Conservation (phyloP, 2,888 invertebrate species). For the Lasioglossum leucozonium region DNA sequence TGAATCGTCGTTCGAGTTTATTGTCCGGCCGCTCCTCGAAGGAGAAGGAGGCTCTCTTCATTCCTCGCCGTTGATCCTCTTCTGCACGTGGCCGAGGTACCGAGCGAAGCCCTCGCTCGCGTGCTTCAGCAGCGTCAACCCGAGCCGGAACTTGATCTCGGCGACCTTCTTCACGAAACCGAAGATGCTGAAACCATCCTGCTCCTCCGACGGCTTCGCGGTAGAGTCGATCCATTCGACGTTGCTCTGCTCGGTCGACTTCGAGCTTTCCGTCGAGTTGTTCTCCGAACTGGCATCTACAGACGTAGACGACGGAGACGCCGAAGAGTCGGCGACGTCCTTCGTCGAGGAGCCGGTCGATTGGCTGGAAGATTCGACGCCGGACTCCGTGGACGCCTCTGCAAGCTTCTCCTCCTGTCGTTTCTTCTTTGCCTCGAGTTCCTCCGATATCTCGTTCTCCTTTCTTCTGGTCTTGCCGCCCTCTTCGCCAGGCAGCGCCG, state of each 20-base stretch:
- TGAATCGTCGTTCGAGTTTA: constrained; percentile 36
- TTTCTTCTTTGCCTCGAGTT: constrained; percentile 51
- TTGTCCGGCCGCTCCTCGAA: constrained; percentile 9
- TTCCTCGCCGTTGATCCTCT: constrained; percentile 81
- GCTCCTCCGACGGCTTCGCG: constrained; percentile 59
- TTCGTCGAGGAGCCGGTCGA: constrained; percentile 16
- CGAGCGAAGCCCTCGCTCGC: constrained; percentile 89
- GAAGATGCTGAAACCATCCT: constrained; percentile 83
- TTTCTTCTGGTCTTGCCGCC: constrained; percentile 42
- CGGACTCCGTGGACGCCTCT: constrained; percentile 2
- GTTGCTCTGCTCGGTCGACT: constrained; percentile 67
- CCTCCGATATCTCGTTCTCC: constrained; percentile 50
- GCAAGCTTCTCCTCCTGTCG: constrained; percentile 49
- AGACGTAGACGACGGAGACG: constrained; percentile 29
- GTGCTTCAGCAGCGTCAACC: constrained; percentile 88
- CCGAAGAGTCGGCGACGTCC: neutral
- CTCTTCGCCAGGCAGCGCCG: constrained; percentile 73
- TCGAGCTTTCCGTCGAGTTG: constrained; percentile 33
- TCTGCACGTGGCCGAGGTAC: constrained; percentile 88
- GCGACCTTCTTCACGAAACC: constrained; percentile 88
- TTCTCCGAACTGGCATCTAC: constrained; percentile 14
- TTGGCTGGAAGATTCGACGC: neutral
- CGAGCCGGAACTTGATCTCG: constrained; percentile 89
- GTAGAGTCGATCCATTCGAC: constrained; percentile 72
- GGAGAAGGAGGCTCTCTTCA: constrained; percentile 50